Conservation (phyloP, 2,888 invertebrate genomes). For the Dendrolimus pini region DNA sequence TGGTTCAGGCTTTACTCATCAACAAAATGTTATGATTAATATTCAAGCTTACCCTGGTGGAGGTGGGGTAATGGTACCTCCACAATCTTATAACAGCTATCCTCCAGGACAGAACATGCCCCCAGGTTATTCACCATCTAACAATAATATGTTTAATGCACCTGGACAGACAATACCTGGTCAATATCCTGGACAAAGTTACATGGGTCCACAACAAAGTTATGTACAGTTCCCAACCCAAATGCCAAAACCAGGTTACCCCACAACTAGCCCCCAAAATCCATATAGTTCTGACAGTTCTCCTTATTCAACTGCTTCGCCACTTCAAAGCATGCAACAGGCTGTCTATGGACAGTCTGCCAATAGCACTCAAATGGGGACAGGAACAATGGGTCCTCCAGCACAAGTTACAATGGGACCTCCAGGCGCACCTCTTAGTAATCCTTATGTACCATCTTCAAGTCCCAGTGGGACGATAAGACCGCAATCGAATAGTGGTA, state of each 20-base stretch:
- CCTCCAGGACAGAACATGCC: conserved; percentile 54
- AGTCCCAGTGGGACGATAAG: conserved; percentile 54
- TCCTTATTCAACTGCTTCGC: conserved; percentile 48
- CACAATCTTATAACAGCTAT: conserved; percentile 60
- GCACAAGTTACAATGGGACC: conserved; percentile 29
- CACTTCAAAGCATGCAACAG: conserved; percentile 66
- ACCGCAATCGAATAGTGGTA: conserved; percentile 33
- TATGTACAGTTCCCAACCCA: conserved; percentile 50
- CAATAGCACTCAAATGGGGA: conserved; percentile 24
- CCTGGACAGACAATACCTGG: conserved; percentile 49
- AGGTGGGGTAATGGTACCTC: conserved; percentile 62
- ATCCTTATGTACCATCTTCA: conserved; percentile 40
- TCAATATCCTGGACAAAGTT: conserved; percentile 47
- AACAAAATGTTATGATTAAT: conserved; percentile 80
- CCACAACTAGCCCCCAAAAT: conserved; percentile 36
- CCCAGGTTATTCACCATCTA: conserved; percentile 41
- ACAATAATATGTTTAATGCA: conserved; percentile 56
- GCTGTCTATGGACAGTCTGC: conserved; percentile 53
- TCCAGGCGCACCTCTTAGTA: conserved; percentile 31
- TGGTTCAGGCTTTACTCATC: conserved; percentile 68
- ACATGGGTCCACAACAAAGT: conserved; percentile 35
- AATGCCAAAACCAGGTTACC: conserved; percentile 49
- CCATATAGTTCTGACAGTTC: conserved; percentile 40
- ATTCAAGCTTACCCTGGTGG: conserved; percentile 79
- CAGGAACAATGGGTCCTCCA: conserved; percentile 2